A percentile compares a stretch with the other conserved stretches of the same genome.
phyloP scores from a whole-genome alignment of 1,140 invertebrate genomes.

The Teleogryllus occipitalis region DNA sequence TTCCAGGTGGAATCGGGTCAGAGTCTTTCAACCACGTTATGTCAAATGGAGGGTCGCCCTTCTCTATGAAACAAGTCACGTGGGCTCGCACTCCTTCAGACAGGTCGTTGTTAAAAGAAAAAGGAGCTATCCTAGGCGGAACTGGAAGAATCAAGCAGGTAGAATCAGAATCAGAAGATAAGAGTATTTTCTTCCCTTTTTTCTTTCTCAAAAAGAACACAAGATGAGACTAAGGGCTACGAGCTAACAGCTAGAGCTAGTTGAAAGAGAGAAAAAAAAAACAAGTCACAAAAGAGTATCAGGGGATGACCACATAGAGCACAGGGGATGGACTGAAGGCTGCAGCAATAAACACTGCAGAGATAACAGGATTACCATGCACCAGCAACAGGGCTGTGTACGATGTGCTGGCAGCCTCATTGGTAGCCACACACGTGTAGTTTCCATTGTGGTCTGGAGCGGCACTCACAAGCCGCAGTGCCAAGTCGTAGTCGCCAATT shows the following conservation, averaged over 20 bases:
- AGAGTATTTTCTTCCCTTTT: background rate
- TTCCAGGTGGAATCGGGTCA: background rate
- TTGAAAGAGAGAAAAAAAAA: background rate
- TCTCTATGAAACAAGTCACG: constrained; percentile 41
- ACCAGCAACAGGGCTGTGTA: constrained; percentile 41
- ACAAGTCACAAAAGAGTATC: background rate
- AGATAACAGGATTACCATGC: constrained; percentile 35
- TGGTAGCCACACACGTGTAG: constrained; percentile 43
- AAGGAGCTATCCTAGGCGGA: constrained; percentile 40
- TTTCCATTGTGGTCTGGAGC: constrained; percentile 40
- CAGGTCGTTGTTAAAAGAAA: constrained; percentile 37
- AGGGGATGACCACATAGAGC: background rate
- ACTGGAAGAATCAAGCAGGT: constrained; percentile 32
- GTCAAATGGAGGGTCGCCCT: constrained; percentile 44
- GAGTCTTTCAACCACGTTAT: constrained; percentile 44
- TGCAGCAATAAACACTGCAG: background rate
- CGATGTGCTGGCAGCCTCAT: constrained; percentile 36
- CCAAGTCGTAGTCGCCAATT: constrained; percentile 40
- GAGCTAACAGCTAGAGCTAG: constrained; percentile 1
- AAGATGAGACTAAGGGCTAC: background rate
- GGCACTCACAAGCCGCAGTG: constrained; percentile 39
- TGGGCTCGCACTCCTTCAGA: constrained; percentile 38
- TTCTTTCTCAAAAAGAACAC: background rate
- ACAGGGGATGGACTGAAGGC: background rate
- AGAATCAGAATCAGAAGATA: constrained; percentile 9